A percentile compares a stretch with the other conserved stretches of the same genome.
These are phyloP conservation scores for Petrocephalus zakoni DNA, from an alignment of 2,113 vertebrate species.

Conservation along the genomic window DNA sequence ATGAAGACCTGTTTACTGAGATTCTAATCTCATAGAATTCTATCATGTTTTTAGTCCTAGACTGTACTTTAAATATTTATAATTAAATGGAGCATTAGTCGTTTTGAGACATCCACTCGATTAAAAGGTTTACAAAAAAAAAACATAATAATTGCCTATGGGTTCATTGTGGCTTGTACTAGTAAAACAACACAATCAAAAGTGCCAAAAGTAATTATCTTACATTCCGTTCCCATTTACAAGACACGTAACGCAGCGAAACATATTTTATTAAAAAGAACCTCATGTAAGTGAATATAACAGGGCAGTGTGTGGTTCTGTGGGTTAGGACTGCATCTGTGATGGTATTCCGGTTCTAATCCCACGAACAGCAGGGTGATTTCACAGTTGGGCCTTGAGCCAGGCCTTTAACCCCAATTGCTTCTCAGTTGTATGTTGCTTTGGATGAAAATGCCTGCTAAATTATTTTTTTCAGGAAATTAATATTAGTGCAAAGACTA, in stretches of 20 bases:
- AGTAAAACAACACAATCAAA: background rate
- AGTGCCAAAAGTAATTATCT: background rate
- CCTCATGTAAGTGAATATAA: background rate
- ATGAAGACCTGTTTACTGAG: background rate
- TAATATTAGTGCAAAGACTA: background rate
- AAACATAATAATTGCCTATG: background rate
- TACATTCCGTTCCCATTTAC: background rate
- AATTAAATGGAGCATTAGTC: background rate
- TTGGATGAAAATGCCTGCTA: background rate
- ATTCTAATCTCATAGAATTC: background rate
- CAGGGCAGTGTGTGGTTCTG: background rate
- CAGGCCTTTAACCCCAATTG: background rate
- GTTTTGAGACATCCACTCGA: background rate
- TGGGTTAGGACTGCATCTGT: background rate
- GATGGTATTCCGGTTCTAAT: background rate
- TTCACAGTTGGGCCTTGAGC: background rate
- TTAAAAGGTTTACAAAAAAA: background rate
- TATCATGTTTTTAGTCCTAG: background rate
- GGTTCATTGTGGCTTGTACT: background rate
- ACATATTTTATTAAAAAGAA: background rate
- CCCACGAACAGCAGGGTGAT: background rate
- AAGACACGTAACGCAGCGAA: background rate
- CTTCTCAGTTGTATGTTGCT: background rate
- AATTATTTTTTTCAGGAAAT: background rate
- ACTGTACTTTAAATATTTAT: conserved; percentile 6